phyloP scores from a whole-genome alignment of 1,140 invertebrate species.

The Alviniconcha marisindica region DNA sequence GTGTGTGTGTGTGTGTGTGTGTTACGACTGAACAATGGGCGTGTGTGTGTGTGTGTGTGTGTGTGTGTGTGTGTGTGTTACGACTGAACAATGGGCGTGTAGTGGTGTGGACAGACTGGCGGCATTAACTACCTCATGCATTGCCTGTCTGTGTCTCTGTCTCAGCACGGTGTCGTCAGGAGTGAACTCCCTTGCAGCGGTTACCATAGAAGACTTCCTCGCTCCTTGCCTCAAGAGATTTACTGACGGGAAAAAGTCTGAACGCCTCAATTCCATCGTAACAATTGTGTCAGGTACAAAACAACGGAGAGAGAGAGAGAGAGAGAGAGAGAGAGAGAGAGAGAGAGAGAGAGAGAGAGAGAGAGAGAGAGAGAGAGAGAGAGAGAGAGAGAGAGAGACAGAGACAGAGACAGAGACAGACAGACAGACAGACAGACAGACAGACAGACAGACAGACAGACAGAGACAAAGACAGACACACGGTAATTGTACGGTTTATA shows the following conservation, averaged over 20 bases:
- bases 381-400: neutral
- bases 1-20: too few species aligned
- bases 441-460: too few species aligned
- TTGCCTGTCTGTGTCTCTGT: too few species aligned
- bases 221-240: neutral
- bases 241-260: neutral
- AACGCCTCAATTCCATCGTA: constrained; percentile 5
- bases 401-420: too few species aligned
- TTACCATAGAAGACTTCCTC: constrained; percentile 92
- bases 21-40: too few species aligned
- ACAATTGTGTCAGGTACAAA: constrained; percentile 22
- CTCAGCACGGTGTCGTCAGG: constrained; percentile 89
- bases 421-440: too few species aligned
- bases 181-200: constrained; percentile 92
- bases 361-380: neutral
- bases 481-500: too few species aligned
- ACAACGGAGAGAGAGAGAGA: neutral
- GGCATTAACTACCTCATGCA: neutral
- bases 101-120: neutral
- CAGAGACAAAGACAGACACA: too few species aligned
- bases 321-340: neutral
- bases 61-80: neutral
- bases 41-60: too few species aligned
- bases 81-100: neutral
- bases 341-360: neutral